Evolutionary conservation across 2,797 vertebrate genomes (phyloP).

Genomic region (Dendrocincla tyrannina): DNA sequence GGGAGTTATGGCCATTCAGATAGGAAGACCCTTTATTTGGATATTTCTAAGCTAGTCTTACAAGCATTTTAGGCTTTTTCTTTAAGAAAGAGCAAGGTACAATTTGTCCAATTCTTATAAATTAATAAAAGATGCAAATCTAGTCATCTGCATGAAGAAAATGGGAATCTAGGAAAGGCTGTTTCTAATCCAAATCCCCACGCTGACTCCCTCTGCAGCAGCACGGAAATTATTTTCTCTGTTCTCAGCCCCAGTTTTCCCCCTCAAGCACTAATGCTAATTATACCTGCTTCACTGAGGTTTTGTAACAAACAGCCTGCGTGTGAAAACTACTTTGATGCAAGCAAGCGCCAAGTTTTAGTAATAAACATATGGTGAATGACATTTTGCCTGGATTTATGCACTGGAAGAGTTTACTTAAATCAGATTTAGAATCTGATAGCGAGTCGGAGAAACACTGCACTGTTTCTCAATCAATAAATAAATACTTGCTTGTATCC

Average conservation of each 20-base stretch:
- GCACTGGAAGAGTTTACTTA: slow-evolving; percentile 56
- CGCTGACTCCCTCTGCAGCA: background rate
- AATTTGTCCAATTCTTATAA: slow-evolving; percentile 23
- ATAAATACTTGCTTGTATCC: slow-evolving; percentile 6
- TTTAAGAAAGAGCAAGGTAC: slow-evolving; percentile 25
- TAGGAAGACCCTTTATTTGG: background rate
- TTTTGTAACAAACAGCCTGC: slow-evolving; percentile 59
- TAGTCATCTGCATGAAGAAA: background rate
- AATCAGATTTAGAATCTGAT: slow-evolving; percentile 49
- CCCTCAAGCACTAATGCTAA: slow-evolving; percentile 23
- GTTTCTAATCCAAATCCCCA: slow-evolving; percentile 21
- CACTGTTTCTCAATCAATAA: slow-evolving; percentile 24
- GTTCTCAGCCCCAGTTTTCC: slow-evolving; percentile 4
- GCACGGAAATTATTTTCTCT: slow-evolving; percentile 11
- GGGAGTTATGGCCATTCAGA: background rate
- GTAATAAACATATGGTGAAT: slow-evolving; percentile 69
- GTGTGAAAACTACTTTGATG: slow-evolving; percentile 49
- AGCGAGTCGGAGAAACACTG: background rate
- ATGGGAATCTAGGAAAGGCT: background rate
- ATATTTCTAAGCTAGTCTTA: slow-evolving; percentile 5
- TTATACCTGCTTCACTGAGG: slow-evolving; percentile 48
- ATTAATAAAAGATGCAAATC: slow-evolving; percentile 40
- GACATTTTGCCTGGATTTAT: slow-evolving; percentile 54
- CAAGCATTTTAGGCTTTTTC: slow-evolving; percentile 31
- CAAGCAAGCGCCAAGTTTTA: slow-evolving; percentile 31